phyloP scores from a whole-genome alignment of 2,797 vertebrate species.

The Sebastes taczanowskii region DNA sequence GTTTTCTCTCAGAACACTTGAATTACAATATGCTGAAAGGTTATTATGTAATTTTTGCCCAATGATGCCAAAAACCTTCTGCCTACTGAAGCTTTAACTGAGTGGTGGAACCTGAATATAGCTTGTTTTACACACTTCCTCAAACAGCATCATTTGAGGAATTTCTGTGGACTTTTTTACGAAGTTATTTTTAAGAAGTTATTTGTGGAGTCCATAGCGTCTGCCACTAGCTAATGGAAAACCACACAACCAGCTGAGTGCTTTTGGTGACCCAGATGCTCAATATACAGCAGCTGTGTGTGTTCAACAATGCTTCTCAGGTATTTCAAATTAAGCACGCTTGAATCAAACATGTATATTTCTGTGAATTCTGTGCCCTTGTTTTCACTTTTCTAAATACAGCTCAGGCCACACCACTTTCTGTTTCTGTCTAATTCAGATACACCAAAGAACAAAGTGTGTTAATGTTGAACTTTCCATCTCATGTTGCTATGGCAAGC shows the following conservation, averaged over 20 bases:
- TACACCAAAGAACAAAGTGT: background rate
- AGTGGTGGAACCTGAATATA: background rate
- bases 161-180: background rate
- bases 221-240: slow-evolving; percentile 9
- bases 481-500: background rate
- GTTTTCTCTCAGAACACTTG: too few relatives aligned
- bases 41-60: too few relatives aligned
- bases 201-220: background rate
- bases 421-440: slow-evolving; percentile 7
- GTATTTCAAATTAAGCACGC: background rate
- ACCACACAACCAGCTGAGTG: slow-evolving; percentile 10
- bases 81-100: background rate
- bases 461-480: slow-evolving; percentile 38
- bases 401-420: slow-evolving; percentile 4
- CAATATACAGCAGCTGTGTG: background rate
- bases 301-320: background rate
- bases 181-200: slow-evolving; percentile 6
- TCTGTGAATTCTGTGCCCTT: background rate
- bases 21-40: too few relatives aligned
- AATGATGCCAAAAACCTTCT: too few relatives aligned
- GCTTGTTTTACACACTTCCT: background rate
- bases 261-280: slow-evolving; percentile 15
- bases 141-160: background rate
- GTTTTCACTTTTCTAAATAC: slow-evolving; percentile 19
- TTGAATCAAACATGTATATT: background rate